Conservation (phyloP, 2,113 vertebrate genomes). For the Eptatretus burgeri region DNA sequence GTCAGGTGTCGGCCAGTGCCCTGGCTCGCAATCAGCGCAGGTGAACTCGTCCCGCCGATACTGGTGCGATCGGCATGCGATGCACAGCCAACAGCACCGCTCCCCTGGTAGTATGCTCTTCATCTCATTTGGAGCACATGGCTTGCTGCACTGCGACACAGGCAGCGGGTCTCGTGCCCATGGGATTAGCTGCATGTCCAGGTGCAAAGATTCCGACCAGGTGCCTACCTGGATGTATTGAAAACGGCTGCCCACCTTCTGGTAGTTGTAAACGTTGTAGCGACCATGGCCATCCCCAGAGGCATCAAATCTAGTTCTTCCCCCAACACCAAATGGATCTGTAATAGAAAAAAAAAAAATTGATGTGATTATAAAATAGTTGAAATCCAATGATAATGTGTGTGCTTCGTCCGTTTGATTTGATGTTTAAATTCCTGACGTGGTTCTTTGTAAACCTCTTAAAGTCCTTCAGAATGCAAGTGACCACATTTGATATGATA, state of each 20-base stretch:
- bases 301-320: constrained; percentile 63
- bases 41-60: constrained; percentile 85
- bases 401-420: neutral
- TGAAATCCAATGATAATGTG: constrained; percentile 8
- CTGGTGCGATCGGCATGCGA: constrained; percentile 62
- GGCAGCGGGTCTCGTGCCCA: constrained; percentile 50
- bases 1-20: constrained; percentile 63
- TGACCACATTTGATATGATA: too few relatives aligned
- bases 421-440: too few relatives aligned
- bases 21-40: constrained; percentile 49
- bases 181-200: constrained; percentile 42
- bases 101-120: constrained; percentile 98
- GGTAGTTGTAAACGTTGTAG: constrained; percentile 95
- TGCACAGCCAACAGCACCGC: constrained; percentile 97
- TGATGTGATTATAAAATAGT: too few relatives aligned
- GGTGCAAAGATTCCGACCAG: constrained; percentile 58
- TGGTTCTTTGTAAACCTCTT: too few relatives aligned
- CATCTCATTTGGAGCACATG: constrained; percentile 83
- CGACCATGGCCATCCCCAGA: constrained; percentile 67
- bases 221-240: constrained; percentile 64
- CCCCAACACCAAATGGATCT: constrained; percentile 54
- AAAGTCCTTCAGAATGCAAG: too few relatives aligned
- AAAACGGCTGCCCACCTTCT: constrained; percentile 34
- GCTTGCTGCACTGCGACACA: constrained; percentile 79
- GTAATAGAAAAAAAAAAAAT: constrained; percentile 9